Conservation (phyloP, 2,113 vertebrate species). For the Peromyscus maniculatus region DNA sequence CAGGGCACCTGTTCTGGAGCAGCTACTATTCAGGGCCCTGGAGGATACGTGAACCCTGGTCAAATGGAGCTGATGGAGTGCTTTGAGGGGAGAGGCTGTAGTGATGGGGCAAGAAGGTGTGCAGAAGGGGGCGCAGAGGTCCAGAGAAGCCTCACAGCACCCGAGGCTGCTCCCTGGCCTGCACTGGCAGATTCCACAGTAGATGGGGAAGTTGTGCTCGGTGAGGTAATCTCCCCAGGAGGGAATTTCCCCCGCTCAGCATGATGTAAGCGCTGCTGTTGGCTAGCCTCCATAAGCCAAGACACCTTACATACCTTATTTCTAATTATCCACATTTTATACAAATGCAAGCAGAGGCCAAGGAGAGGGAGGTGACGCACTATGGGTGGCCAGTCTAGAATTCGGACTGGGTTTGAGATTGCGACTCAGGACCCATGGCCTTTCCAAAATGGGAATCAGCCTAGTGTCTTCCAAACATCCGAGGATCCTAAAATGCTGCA, state of each 20-base stretch:
- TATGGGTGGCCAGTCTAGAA: background rate
- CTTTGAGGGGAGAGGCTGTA: background rate
- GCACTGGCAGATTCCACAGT: background rate
- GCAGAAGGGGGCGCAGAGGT: background rate
- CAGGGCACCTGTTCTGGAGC: background rate
- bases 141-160: background rate
- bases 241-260: slow-evolving; percentile 34
- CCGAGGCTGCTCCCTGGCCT: background rate
- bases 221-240: slow-evolving; percentile 2
- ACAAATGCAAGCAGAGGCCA: background rate
- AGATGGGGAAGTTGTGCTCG: background rate
- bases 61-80: background rate
- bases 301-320: slow-evolving; percentile 5
- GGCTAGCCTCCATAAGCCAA: background rate
- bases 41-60: background rate
- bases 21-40: background rate
- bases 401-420: background rate
- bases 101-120: background rate
- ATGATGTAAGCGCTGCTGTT: background rate
- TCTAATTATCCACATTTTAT: background rate
- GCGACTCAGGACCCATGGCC: background rate
- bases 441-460: background rate
- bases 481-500: background rate
- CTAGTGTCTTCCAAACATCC: background rate
- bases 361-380: background rate